Base-by-base conservation (phyloP, 2,113 vertebrate species). In the Pelecanus crispus region DNA sequence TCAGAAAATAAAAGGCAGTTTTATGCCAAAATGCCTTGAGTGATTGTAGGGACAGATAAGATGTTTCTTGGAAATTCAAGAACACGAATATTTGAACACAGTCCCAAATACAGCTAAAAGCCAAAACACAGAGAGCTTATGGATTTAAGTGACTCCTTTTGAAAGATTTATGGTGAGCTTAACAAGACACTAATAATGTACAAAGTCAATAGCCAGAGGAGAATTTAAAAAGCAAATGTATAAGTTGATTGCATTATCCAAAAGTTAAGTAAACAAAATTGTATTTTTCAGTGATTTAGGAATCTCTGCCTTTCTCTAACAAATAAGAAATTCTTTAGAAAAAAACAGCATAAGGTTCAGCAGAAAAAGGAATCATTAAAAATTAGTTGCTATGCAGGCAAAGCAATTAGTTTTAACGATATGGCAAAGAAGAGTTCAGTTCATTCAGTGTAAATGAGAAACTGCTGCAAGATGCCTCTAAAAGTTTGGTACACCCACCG, bases 11-110 rank as follows among this genome's bases (percentile, higher is more conserved):
- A 70, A 85, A 79, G 49, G 40, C 58, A 5, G 20, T 18, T 92
- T 77, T 40, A 34, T 66, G n/a, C 52, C 65, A 82, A 81, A 94
- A 90, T 88, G 85, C 66, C 62, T 85, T 82, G 42, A 87, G 81
- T 81, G 92, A 93, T 96, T 74, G 29, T 42, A 78, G 55, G 55
- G 72, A 73, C 65, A 95, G 92, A 96, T 92, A 97, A 96, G 84
- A 90, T 80, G 61, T 86, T 96, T 92, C 94, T 92, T 92, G 87
- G 89, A 96, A 94, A 81, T 88, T 38, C 45, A 85, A 66, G 81
- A 87, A 67, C 70, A 77, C 8, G n/a, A 81, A 92, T 91, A 93
- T 77, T 96, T 97, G 94, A 94, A 83, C 4, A 3, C 19, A 25
- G 20, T 85, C 91, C 70, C 89, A 94, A 73, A 73, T 5, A 59